A percentile compares a stretch with the other conserved stretches of the same genome.
Evolutionary conservation across 2,797 vertebrate species (phyloP).

Genomic region (Decapterus maruadsi): DNA sequence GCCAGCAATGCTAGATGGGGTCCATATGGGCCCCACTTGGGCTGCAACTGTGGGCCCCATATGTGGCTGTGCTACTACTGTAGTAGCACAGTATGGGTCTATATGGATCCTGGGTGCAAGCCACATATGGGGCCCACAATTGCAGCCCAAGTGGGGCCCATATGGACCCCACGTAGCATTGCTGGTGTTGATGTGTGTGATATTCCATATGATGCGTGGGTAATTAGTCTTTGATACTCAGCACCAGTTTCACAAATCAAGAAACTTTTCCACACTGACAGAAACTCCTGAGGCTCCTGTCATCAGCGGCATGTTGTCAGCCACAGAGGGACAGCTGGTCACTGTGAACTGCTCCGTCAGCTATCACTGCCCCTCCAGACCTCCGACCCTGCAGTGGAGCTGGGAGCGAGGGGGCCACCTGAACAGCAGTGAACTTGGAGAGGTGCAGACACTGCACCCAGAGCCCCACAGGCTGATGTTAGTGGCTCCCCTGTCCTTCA

Average conservation of each 20-base stretch:
- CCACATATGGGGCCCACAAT: too few species aligned
- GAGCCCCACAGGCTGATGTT: constrained; percentile 60
- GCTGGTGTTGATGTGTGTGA: too few species aligned
- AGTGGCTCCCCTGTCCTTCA: constrained; percentile 79
- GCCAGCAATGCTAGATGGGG: too few species aligned
- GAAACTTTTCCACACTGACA: constrained; percentile 51
- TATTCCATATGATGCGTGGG: background rate
- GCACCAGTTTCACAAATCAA: background rate
- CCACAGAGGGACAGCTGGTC: constrained; percentile 81
- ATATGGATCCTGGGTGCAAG: too few species aligned
- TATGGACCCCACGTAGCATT: too few species aligned
- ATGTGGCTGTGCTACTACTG: too few species aligned
- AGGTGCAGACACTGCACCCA: constrained; percentile 29
- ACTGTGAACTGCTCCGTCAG: constrained; percentile 83
- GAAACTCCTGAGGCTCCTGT: constrained; percentile 77
- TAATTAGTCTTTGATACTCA: background rate
- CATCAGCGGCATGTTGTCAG: constrained; percentile 72
- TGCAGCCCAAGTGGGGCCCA: too few species aligned
- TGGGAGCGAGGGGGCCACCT: constrained; percentile 73
- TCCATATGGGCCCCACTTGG: too few species aligned
- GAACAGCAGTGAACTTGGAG: constrained; percentile 46
- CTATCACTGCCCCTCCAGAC: constrained; percentile 79
- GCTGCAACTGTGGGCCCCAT: too few species aligned
- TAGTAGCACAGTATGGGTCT: too few species aligned
- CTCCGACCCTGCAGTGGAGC: constrained; percentile 80